These are phyloP conservation scores for Nycticorax nycticorax DNA, from an alignment of 2,113 vertebrate genomes.

Conservation along the genomic window DNA sequence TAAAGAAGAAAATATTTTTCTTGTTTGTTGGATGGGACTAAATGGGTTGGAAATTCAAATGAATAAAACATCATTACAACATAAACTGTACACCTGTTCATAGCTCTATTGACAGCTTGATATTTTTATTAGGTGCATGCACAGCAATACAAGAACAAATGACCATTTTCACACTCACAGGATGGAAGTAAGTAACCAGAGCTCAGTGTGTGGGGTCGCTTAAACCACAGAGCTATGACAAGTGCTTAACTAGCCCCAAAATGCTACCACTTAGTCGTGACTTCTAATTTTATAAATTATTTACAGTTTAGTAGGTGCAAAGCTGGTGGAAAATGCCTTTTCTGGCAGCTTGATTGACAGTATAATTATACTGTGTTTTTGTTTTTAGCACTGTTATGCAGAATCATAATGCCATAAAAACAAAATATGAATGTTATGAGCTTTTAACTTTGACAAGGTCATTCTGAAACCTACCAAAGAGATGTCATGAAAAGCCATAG, in stretches of 20 bases:
- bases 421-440: constrained; percentile 77
- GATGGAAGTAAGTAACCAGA: constrained; percentile 51
- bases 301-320: constrained; percentile 79
- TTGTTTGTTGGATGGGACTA: constrained; percentile 75
- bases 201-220: constrained; percentile 25
- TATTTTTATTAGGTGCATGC: constrained; percentile 72
- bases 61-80: constrained; percentile 78
- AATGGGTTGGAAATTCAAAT: constrained; percentile 77
- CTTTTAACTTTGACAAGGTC: constrained; percentile 84
- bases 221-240: constrained; percentile 58
- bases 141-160: constrained; percentile 51
- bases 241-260: constrained; percentile 75
- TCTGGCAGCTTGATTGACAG: constrained; percentile 75
- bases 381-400: constrained; percentile 80
- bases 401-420: constrained; percentile 74
- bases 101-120: constrained; percentile 71
- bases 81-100: constrained; percentile 75
- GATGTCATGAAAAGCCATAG: constrained; percentile 67
- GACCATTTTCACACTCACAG: constrained; percentile 39
- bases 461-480: constrained; percentile 62
- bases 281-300: constrained; percentile 81
- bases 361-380: constrained; percentile 79
- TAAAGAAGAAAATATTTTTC: constrained; percentile 83
- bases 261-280: constrained; percentile 74
- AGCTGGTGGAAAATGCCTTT: constrained; percentile 77